A percentile compares a stretch with the other conserved stretches of the same genome.
Conservation (phyloP, 1,140 invertebrate genomes). For the Tetramorium alpestre region DNA sequence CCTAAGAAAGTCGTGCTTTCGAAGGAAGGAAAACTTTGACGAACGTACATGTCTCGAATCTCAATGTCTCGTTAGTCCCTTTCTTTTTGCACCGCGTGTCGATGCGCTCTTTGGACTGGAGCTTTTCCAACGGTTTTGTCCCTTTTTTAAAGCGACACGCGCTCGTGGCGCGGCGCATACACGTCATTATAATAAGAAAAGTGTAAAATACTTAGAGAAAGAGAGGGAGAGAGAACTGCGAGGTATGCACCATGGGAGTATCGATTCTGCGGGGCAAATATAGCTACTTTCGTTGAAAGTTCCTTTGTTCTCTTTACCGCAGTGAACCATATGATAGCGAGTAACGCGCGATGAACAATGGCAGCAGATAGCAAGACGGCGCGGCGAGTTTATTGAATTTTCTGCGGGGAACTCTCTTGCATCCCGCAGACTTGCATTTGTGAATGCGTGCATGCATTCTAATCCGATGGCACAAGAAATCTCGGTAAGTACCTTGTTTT, state of each 20-base stretch:
- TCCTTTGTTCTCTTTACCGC: conserved; percentile 64
- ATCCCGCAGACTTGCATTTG: not conserved
- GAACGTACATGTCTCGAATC: not conserved
- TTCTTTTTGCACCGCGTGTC: not conserved
- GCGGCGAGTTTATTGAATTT: conserved; percentile 47
- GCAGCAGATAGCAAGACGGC: conserved; percentile 48
- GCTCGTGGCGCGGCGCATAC: not conserved
- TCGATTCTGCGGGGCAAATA: conserved; percentile 69
- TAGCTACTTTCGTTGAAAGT: conserved; percentile 62
- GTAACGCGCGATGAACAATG: conserved; percentile 52
- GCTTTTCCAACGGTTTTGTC: conserved; percentile 10
- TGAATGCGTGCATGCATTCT: not conserved
- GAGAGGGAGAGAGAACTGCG: conserved; percentile 21
- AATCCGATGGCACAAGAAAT: not conserved
- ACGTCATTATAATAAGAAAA: conserved; percentile 45
- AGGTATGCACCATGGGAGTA: conserved; percentile 66
- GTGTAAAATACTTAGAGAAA: conserved; percentile 48
- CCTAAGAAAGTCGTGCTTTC: not conserved
- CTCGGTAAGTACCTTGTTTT: not conserved
- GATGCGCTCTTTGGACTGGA: conserved; percentile 2
- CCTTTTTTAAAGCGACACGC: not conserved
- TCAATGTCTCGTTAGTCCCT: not conserved
- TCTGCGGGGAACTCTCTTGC: conserved; percentile 20
- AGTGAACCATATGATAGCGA: conserved; percentile 56
- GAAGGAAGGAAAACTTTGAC: not conserved